Evolutionary conservation across 2,113 vertebrate genomes (phyloP).

Genomic region (Tonatia bakeri): DNA sequence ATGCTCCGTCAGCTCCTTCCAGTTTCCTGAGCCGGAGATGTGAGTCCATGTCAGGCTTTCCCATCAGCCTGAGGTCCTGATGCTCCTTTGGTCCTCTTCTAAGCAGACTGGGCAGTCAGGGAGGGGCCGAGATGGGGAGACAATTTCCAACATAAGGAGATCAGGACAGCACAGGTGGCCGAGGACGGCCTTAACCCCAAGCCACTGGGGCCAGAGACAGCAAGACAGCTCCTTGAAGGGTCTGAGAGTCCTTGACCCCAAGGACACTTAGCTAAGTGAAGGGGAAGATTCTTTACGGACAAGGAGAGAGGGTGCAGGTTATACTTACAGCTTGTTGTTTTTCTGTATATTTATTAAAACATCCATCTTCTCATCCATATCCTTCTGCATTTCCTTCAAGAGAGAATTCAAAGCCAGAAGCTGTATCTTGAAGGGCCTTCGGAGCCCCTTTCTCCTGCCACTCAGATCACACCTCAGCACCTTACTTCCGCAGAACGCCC

Average conservation of each 20-base stretch:
- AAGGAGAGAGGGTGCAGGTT: neutral
- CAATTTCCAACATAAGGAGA: neutral
- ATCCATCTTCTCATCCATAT: constrained; percentile 71
- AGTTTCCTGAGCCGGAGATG: neutral
- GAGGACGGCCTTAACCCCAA: neutral
- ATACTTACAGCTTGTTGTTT: constrained; percentile 55
- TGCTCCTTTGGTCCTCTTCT: neutral
- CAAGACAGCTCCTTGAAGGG: neutral
- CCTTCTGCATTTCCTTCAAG: constrained; percentile 71
- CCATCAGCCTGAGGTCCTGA: neutral
- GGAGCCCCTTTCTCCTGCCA: neutral
- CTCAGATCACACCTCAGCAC: too few species aligned
- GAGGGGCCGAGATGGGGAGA: constrained; percentile 31
- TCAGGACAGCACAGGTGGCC: neutral
- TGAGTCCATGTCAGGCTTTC: neutral
- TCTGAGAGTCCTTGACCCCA: neutral
- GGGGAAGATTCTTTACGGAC: neutral
- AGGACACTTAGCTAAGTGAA: neutral
- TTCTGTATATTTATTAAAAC: constrained; percentile 62
- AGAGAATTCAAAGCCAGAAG: constrained; percentile 8
- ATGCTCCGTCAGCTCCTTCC: neutral
- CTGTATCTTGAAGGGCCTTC: neutral
- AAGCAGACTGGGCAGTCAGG: neutral
- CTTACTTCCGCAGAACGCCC: neutral
- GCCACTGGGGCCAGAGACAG: neutral